Conservation (phyloP, 2,888 invertebrate species). For the Cataglyphis albicans region DNA sequence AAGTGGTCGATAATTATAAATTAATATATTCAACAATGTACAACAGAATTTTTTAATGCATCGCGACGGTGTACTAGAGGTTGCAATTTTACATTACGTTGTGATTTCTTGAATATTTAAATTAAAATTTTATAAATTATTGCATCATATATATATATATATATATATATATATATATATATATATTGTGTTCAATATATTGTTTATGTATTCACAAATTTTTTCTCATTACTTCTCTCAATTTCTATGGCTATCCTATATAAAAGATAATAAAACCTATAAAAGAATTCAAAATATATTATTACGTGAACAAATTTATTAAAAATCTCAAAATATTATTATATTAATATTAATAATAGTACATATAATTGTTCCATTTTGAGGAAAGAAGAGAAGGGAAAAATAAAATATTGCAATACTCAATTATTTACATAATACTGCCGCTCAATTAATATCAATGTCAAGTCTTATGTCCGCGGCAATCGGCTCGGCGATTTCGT, state of each 20-base stretch:
- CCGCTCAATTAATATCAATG: neutral
- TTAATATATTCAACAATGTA: conserved; percentile 29
- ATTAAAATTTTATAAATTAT: conserved; percentile 25
- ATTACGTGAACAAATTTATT: conserved; percentile 9
- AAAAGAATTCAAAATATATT: neutral
- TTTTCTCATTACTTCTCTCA: neutral
- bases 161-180: neutral
- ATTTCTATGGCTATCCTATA: neutral
- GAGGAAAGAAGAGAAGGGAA: neutral
- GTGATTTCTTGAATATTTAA: conserved; percentile 12
- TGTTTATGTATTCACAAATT: neutral
- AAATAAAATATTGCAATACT: neutral
- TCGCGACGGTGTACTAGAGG: neutral
- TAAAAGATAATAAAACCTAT: neutral
- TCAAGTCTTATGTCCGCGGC: conserved; percentile 5
- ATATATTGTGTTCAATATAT: neutral
- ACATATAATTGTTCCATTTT: neutral
- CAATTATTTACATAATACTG: neutral
- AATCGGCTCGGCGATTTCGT: neutral
- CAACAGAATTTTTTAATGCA: conserved; percentile 30
- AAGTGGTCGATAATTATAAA: conserved; percentile 34
- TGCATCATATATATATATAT: neutral
- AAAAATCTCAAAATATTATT: neutral
- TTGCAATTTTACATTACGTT: neutral
- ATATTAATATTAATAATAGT: neutral